Percentiles rank a stretch among this genome's conserved stretches.
phyloP scores from a whole-genome alignment of 2,888 invertebrate genomes.

The Napeogenes inachia region DNA sequence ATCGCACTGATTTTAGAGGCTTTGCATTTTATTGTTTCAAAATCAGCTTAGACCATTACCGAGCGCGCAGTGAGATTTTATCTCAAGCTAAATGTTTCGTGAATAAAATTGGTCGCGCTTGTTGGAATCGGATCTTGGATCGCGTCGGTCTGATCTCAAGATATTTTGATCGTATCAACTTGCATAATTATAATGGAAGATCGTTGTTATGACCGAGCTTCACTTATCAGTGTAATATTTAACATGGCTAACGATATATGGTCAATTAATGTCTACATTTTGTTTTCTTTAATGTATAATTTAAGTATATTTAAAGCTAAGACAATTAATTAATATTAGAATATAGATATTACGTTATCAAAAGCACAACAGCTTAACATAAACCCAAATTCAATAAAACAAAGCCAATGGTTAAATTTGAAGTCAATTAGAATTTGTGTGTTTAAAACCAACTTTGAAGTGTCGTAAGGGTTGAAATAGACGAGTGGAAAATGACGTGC shows the following conservation, averaged over 20 bases:
- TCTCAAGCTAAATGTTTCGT: conserved; percentile 70
- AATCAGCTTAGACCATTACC: conserved; percentile 44
- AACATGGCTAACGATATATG: background rate
- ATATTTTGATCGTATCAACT: conserved; percentile 56
- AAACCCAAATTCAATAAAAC: no score
- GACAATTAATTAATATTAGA: no score
- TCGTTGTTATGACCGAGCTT: conserved; percentile 50
- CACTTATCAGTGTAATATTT: conserved; percentile 19
- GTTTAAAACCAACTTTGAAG: conserved; percentile 43
- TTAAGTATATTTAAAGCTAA: no score
- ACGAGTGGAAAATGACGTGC: conserved; percentile 65
- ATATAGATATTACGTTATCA: no score
- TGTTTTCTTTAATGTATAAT: no score
- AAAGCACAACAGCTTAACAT: no score
- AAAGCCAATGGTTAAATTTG: background rate
- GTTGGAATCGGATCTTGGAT: conserved; percentile 60
- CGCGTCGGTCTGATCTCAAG: conserved; percentile 44
- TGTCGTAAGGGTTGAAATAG: conserved; percentile 62
- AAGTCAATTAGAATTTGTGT: conserved; percentile 26
- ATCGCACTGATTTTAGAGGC: conserved; percentile 54
- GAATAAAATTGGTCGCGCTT: conserved; percentile 74
- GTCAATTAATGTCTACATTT: no score
- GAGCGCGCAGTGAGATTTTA: conserved; percentile 59
- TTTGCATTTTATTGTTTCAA: conserved; percentile 46
- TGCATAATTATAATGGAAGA: conserved; percentile 67